Evolutionary conservation across 1,140 invertebrate species (phyloP), one percentile per base, ranked within the genome.

Genomic region (Drosophila jambulina): DNA sequence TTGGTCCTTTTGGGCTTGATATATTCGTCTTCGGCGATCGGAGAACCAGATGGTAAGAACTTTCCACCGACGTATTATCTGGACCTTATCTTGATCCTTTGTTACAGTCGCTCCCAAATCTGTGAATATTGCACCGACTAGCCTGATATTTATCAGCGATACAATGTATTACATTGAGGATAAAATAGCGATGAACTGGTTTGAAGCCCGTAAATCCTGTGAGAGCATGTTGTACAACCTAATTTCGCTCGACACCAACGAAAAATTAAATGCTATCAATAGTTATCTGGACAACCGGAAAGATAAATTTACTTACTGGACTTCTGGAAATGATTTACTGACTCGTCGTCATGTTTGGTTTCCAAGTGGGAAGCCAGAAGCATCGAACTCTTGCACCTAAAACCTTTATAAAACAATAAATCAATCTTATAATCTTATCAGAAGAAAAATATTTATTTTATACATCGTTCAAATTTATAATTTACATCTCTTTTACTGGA

Each of bases 161-260:
- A 43, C n/a, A 43, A 12, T 43, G 40, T 43, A 43, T 43, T 43
- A 43, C 40, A 43, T 43, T 19, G 40, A 43, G 40, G 40, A 43
- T 43, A 43, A 19, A 43, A 12, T 12, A 43, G n/a, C 0, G n/a
- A 43, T 5, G 9, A 43, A 43, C 40, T 43, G 40, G 40, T 43
- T 43, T 43, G 10, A 19, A 19, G 40, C 40, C n/a, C 40, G 40
- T 19, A 19, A 43, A 43, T 19, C 40, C 10, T 43, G 40, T 10
- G n/a, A 43, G 40, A 43, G 9, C 9, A 43, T 43, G 40, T n/a
- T n/a, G 9, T 43, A 43, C n/a, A 43, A 43, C n/a, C n/a, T 43
- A 43, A 43, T 43, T 19, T 43, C 40, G n/a, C n/a, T 43, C 17
- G 38, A 40, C 38, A 40, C 17, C 38, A 9, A 40, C 17, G 38